phyloP scores from a whole-genome alignment of 2,113 vertebrate genomes.

The Tachycineta bicolor region DNA sequence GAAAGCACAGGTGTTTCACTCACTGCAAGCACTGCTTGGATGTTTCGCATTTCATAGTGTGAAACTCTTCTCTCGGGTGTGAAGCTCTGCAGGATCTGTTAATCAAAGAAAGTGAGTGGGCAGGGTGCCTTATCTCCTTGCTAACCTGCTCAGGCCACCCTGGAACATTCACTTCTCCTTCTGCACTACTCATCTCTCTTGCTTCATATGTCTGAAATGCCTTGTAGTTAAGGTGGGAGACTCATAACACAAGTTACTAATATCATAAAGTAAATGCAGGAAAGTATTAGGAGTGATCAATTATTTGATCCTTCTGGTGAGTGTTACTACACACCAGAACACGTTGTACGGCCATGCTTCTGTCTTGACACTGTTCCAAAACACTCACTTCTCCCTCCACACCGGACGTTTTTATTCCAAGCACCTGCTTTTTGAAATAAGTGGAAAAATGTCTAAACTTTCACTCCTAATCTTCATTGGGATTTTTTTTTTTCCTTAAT shows the following conservation, averaged over 20 bases:
- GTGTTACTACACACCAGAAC: background rate
- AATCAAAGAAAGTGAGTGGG: background rate
- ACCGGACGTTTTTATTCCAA: background rate
- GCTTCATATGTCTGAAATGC: background rate
- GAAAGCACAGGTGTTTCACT: background rate
- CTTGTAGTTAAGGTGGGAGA: background rate
- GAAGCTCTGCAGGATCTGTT: background rate
- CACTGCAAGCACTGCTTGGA: background rate
- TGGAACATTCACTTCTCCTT: background rate
- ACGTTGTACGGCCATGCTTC: background rate
- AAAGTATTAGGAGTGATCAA: background rate
- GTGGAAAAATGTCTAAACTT: background rate
- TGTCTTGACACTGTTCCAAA: background rate
- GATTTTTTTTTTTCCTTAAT: background rate
- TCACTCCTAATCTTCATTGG: background rate
- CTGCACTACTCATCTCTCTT: background rate
- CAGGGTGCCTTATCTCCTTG: background rate
- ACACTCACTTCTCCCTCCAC: background rate
- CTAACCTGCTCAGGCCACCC: background rate
- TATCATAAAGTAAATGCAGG: background rate
- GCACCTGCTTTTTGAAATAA: background rate
- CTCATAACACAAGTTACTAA: background rate
- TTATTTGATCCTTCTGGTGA: background rate
- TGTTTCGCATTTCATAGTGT: background rate
- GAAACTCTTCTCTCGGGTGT: rapidly evolving